A percentile compares a stretch with the other conserved stretches of the same genome.
Evolutionary conservation across 2,888 invertebrate genomes (phyloP).

Genomic region (Noctua fimbriata): DNA sequence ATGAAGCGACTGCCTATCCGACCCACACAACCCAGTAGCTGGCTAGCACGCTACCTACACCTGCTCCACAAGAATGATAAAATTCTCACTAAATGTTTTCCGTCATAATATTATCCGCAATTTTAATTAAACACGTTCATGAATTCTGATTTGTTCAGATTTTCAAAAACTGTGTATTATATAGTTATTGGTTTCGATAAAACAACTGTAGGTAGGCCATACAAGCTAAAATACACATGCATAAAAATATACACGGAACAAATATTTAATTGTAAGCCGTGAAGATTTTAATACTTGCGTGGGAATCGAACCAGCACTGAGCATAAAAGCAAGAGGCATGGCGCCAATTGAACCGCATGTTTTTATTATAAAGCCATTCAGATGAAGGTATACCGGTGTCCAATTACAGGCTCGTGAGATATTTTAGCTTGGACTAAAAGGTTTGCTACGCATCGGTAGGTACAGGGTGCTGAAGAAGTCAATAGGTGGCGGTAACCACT

Average conservation of each 20-base stretch:
- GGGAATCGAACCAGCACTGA: constrained; percentile 42
- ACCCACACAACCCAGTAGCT: not conserved
- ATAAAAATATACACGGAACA: constrained; percentile 51
- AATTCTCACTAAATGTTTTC: not conserved
- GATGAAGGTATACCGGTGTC: not conserved
- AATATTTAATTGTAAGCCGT: constrained; percentile 51
- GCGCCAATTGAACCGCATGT: constrained; percentile 22
- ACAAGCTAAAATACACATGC: constrained; percentile 8
- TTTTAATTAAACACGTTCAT: not conserved
- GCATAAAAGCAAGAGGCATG: not conserved
- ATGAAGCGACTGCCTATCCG: not conserved
- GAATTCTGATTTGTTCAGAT: not conserved
- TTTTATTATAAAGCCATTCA: not conserved
- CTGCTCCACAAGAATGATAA: not conserved
- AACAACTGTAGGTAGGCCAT: not conserved
- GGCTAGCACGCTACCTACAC: not conserved
- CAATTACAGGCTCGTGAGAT: no score
- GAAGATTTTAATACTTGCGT: constrained; percentile 33
- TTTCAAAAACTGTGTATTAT: not conserved
- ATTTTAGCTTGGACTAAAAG: not conserved
- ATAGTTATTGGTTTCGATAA: constrained; percentile 12
- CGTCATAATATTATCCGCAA: not conserved
- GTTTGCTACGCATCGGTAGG: not conserved
- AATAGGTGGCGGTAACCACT: not conserved
- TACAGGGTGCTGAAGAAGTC: not conserved